Evolutionary conservation across 2,888 invertebrate genomes (phyloP), one percentile per base, ranked within the genome.

Genomic region (Acronicta psi): DNA sequence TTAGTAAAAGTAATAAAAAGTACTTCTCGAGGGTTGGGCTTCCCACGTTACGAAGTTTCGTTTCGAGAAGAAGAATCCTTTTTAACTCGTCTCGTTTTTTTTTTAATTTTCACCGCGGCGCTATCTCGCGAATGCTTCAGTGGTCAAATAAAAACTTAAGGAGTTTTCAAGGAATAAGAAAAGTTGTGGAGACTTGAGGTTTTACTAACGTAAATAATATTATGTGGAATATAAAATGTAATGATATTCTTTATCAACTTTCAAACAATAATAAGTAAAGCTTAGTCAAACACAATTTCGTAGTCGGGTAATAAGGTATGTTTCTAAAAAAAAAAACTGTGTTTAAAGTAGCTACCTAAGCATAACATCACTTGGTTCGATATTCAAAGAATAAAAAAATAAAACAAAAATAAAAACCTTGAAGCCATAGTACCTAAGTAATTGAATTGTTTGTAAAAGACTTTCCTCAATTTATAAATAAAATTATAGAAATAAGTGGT

Each of bases 71-170:
- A 60, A 67, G 80, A 85, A 83, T 67, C 85, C 80, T 80, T 87
- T 88, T 88, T 88, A 83, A 83, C 71, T 73, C 66, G 41, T 73
- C 74, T 80, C 77, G 25, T 82, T 82, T 89, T 89, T 59, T 89
- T 90, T 93, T 93, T 90, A 92, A 93, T 92, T 93, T 93, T 89
- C 92, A 88, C 88, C 91, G 87, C 91, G 86, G 85, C 89, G 94
- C 91, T 94, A 94, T 94, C 94, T 93, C 81, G 88, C 88, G 91
- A 92, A 94, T 92, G 94, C 94, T 94, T 93, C 94, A 94, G 93
- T 92, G 94, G 94, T 93, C 94, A 93, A 93, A 94, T 93, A 93
- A 93, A 93, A 94, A 93, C 93, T 93, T 92, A 88, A 91, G 87
- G 90, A 93, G 92, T 90, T 92, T 81, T 89, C 86, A 84, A 83